These are phyloP conservation scores for Ormia ochracea DNA, from an alignment of 2,888 invertebrate genomes.

Conservation along the genomic window DNA sequence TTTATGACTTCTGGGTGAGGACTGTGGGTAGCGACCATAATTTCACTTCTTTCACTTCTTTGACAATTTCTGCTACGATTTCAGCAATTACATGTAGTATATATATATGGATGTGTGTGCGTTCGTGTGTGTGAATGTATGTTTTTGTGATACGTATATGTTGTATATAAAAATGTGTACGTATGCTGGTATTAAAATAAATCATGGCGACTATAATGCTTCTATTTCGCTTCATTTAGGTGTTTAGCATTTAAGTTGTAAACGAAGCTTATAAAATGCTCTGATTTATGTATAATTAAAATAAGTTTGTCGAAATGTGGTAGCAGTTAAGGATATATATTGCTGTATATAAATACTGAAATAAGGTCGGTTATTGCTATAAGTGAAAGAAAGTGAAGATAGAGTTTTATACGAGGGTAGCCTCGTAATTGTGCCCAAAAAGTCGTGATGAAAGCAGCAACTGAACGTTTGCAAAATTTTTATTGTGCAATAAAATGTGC, in stretches of 20 bases:
- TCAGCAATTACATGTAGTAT: no score
- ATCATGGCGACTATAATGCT: neutral
- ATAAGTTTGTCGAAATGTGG: neutral
- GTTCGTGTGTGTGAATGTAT: no score
- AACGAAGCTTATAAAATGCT: conserved; percentile 35
- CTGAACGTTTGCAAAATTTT: no score
- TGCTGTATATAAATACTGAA: neutral
- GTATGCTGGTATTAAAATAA: conserved; percentile 1
- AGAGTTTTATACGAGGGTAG: neutral
- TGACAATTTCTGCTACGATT: no score
- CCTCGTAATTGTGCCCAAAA: neutral
- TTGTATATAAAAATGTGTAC: no score
- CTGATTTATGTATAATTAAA: conserved; percentile 53
- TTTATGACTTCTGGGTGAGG: no score
- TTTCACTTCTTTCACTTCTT: no score
- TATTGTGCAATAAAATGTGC: no score
- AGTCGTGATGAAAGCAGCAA: no score
- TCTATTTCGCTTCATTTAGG: conserved; percentile 1
- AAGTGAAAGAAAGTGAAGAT: neutral
- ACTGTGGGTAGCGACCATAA: no score
- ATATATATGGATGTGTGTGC: no score
- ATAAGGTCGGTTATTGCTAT: neutral
- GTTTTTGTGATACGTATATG: no score
- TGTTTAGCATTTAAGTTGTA: conserved; percentile 45
- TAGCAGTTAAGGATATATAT: neutral